These are phyloP conservation scores for Podabrus alpinus DNA, from an alignment of 2,888 invertebrate genomes.

Conservation along the genomic window DNA sequence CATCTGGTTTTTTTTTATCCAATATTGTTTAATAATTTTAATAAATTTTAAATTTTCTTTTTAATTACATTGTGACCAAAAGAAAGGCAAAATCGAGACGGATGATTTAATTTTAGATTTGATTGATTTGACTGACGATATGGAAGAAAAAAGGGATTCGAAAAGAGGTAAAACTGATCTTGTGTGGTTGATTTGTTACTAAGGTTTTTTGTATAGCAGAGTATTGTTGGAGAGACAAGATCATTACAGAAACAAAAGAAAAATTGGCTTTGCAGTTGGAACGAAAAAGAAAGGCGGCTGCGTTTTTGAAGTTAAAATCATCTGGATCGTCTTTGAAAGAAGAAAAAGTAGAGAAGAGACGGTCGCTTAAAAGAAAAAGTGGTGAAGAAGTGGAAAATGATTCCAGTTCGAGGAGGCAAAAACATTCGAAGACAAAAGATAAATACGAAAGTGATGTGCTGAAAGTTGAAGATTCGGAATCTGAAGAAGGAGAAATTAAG, in stretches of 20 bases:
- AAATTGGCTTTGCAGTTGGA: slow-evolving; percentile 70
- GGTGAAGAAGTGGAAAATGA: slow-evolving; percentile 42
- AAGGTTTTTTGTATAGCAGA: slow-evolving; percentile 52
- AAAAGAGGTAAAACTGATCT: slow-evolving; percentile 39
- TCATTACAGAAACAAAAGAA: slow-evolving; percentile 61
- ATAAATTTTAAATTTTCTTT: no score
- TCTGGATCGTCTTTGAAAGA: slow-evolving; percentile 14
- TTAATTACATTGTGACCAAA: no score
- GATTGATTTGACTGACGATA: slow-evolving; percentile 65
- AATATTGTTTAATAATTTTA: no score
- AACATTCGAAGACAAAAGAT: slow-evolving; percentile 34
- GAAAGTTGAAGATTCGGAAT: slow-evolving; percentile 38
- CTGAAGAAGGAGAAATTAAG: slow-evolving; percentile 49
- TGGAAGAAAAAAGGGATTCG: slow-evolving; percentile 56
- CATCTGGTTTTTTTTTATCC: no score
- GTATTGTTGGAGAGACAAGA: slow-evolving; percentile 63
- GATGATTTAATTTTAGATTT: slow-evolving; percentile 58
- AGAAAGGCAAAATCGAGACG: slow-evolving; percentile 18
- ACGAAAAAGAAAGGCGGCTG: slow-evolving; percentile 79
- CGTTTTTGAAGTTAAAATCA: slow-evolving; percentile 65
- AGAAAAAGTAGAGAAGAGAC: slow-evolving; percentile 33
- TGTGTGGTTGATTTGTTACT: background rate
- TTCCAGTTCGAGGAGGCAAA: slow-evolving; percentile 40
- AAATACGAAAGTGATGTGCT: slow-evolving; percentile 45
- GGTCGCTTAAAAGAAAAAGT: slow-evolving; percentile 20